Evolutionary conservation across 1,140 invertebrate genomes (phyloP), one percentile per base, ranked within the genome.

Genomic region (Caerostris darwini): DNA sequence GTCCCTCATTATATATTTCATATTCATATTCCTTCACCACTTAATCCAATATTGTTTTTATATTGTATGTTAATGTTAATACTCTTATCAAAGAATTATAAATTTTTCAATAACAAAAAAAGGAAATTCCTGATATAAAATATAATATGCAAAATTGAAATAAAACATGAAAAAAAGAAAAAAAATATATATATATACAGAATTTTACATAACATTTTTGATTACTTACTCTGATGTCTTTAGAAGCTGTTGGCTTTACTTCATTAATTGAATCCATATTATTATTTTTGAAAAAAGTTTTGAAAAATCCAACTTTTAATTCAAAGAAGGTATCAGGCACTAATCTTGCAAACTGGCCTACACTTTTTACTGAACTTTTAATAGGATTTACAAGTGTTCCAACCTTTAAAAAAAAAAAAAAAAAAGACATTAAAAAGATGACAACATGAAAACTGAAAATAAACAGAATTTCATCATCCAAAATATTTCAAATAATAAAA

Each of bases 271-370:
- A 5, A 77, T 93, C 92, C 8, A 87, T 50, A 17, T 87, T 69
- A 82, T 58, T 59, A 56, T 90, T 92, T 56, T 67, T 93, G 19
- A 87, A 89, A 82, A 95, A 71, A 7, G 88, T 89, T 92, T 85
- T 94, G 3, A 87, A 54, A 6, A 96, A 95, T 17, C 96, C 96
- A 97, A 97, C 97, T 95, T 97, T 97, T 83, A 97, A 96, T 95
- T 98, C 98, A 96, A 97, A 96, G 95, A 98, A 97, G 95, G 98
- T 98, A 95, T 98, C 98, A 0, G 98, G 98, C 97, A 98, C 97
- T 90, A 97, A 98, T 96, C 98, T 98, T 3, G 97, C 97, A 8
- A 97, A 97, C 94, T 97, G 96, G 2, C 97, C 97, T n/a, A 98
- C 97, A 17, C 97, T 97, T 96, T 97, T 97, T 96, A 98, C 98